Conservation (phyloP, 1,140 invertebrate species). For the Drosophila varians region DNA sequence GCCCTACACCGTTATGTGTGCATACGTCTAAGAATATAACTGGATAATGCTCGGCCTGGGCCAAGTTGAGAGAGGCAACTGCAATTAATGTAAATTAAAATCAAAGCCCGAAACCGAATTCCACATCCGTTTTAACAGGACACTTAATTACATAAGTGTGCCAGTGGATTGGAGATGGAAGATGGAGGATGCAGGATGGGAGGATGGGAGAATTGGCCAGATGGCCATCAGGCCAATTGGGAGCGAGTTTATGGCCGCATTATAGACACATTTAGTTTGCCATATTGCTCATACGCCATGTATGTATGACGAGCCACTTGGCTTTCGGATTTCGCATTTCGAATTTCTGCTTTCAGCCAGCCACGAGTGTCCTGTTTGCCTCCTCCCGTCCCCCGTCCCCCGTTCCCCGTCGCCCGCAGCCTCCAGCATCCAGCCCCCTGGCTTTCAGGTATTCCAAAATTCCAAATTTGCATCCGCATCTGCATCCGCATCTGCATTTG, state of each 20-base stretch:
- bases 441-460: conserved; percentile 51
- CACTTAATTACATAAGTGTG: conserved; percentile 73
- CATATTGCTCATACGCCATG: conserved; percentile 70
- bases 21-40: not conserved
- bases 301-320: conserved; percentile 41
- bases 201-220: not conserved
- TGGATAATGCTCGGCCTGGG: not conserved
- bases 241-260: conserved; percentile 23
- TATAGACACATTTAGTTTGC: conserved; percentile 51
- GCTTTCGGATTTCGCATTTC: conserved; percentile 5
- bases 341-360: conserved; percentile 5
- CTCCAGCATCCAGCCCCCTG: conserved; percentile 7
- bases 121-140: conserved; percentile 75
- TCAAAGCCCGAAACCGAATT: conserved; percentile 75
- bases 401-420: too few species aligned
- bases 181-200: not conserved
- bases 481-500: conserved; percentile 14
- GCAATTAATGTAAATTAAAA: conserved; percentile 80
- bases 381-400: too few species aligned
- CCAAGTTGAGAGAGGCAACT: conserved; percentile 26
- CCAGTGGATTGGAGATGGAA: conserved; percentile 48
- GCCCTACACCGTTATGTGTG: not conserved
- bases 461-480: conserved; percentile 10
- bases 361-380: not conserved
- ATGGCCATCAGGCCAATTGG: not conserved